Conservation (phyloP, 2,888 invertebrate genomes). For the Muschampia staudingeri region DNA sequence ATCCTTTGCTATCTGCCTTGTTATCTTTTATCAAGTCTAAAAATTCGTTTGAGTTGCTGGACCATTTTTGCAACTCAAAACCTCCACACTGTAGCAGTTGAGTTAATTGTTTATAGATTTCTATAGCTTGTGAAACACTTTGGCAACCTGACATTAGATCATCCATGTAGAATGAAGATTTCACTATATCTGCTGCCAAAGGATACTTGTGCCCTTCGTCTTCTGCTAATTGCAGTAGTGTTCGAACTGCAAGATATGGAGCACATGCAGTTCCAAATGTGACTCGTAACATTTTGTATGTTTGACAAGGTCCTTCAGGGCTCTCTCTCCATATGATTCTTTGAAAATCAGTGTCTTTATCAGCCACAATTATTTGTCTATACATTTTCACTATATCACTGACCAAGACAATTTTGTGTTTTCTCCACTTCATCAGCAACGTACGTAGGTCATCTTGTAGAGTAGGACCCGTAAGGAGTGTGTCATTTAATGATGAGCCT, state of each 20-base stretch:
- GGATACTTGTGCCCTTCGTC: neutral
- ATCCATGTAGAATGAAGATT: conserved; percentile 6
- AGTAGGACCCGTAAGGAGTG: neutral
- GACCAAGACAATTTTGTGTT: neutral
- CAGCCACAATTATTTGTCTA: neutral
- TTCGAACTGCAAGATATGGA: conserved; percentile 2
- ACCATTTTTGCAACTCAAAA: conserved; percentile 6
- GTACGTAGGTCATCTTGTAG: conserved; percentile 6
- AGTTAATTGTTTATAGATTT: conserved; percentile 5
- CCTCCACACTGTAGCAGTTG: neutral
- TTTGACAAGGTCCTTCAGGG: neutral
- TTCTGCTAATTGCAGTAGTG: neutral
- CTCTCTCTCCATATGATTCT: conserved; percentile 3
- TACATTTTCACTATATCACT: conserved; percentile 11
- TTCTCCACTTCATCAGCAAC: conserved; percentile 1
- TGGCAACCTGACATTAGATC: neutral
- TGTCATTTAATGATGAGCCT: neutral
- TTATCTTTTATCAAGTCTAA: neutral
- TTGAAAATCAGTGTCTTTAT: neutral
- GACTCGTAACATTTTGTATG: conserved; percentile 7
- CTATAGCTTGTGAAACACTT: neutral
- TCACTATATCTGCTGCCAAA: conserved; percentile 10
- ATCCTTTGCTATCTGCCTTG: neutral
- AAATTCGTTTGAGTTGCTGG: conserved; percentile 5
- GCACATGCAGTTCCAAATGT: neutral